Percentiles rank a stretch among this genome's conserved stretches.
phyloP scores from a whole-genome alignment of 2,888 invertebrate genomes.

The Metellina segmentata region DNA sequence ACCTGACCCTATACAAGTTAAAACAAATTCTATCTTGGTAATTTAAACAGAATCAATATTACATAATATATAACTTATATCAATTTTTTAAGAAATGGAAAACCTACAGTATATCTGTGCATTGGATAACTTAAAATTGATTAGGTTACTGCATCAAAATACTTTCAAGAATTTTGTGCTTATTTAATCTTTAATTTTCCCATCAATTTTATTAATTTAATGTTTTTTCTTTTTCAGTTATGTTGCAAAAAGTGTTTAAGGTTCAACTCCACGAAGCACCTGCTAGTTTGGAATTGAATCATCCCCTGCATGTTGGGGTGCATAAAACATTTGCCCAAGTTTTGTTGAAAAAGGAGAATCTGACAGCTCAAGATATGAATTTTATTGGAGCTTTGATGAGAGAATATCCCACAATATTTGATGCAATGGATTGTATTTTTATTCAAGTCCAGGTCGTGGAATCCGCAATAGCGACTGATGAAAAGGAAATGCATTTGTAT shows the following conservation, averaged over 20 bases:
- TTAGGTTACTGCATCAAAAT: no score
- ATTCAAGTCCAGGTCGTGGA: constrained; percentile 41
- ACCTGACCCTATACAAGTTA: no score
- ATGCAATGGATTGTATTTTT: constrained; percentile 49
- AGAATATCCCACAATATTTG: constrained; percentile 43
- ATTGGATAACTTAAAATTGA: no score
- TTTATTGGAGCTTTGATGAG: constrained; percentile 48
- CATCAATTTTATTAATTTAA: not conserved
- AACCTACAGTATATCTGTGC: no score
- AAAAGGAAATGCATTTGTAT: constrained; percentile 40
- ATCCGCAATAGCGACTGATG: not conserved
- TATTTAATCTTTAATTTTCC: no score
- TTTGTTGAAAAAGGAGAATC: not conserved
- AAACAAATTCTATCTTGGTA: no score
- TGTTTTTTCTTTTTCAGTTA: constrained; percentile 31
- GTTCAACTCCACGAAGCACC: constrained; percentile 28
- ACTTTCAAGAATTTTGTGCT: no score
- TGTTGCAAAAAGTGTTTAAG: constrained; percentile 60
- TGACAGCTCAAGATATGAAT: not conserved
- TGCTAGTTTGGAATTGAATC: not conserved
- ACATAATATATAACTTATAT: no score
- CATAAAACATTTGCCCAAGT: constrained; percentile 1
- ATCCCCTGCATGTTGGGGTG: constrained; percentile 47
- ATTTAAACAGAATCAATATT: no score
- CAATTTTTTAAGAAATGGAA: no score